Conservation (phyloP, 1,140 invertebrate species). For the Drosophila bifasciata region DNA sequence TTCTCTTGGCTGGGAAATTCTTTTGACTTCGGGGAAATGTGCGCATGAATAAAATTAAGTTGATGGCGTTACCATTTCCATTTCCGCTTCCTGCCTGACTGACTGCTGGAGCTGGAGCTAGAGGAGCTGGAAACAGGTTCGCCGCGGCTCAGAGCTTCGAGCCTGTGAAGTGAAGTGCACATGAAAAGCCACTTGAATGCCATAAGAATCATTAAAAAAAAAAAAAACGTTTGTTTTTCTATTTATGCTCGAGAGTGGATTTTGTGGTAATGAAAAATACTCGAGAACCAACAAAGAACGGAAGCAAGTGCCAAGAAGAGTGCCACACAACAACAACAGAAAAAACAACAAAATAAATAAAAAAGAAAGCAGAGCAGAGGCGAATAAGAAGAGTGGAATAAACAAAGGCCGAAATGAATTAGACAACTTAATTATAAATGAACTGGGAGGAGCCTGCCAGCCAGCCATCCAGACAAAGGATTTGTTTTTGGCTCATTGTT, state of each 20-base stretch:
- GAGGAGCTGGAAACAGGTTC: not conserved
- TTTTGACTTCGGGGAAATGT: constrained; percentile 52
- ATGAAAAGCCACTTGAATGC: constrained; percentile 78
- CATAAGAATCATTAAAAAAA: constrained; percentile 82
- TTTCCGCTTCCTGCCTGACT: constrained; percentile 65
- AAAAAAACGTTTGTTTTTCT: constrained; percentile 51
- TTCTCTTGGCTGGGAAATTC: constrained; percentile 70
- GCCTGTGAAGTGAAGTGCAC: constrained; percentile 63
- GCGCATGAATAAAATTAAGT: constrained; percentile 81
- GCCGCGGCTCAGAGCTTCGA: too few species aligned
- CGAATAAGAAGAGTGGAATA: constrained; percentile 24
- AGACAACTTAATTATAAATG: constrained; percentile 84
- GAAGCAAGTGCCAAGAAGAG: constrained; percentile 55
- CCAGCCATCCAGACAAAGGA: constrained; percentile 57
- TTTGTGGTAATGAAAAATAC: constrained; percentile 68
- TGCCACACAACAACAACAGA: not conserved
- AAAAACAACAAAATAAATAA: constrained; percentile 15
- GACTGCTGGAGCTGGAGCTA: constrained; percentile 25
- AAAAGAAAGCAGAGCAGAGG: constrained; percentile 21
- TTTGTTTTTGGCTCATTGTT: constrained; percentile 51
- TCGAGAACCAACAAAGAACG: constrained; percentile 51
- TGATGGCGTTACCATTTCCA: constrained; percentile 70
- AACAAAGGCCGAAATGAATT: constrained; percentile 78
- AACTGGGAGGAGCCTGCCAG: constrained; percentile 45
- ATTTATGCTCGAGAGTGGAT: constrained; percentile 64